phyloP scores from a whole-genome alignment of 2,113 vertebrate genomes.

The Rhadina sibilatrix region DNA sequence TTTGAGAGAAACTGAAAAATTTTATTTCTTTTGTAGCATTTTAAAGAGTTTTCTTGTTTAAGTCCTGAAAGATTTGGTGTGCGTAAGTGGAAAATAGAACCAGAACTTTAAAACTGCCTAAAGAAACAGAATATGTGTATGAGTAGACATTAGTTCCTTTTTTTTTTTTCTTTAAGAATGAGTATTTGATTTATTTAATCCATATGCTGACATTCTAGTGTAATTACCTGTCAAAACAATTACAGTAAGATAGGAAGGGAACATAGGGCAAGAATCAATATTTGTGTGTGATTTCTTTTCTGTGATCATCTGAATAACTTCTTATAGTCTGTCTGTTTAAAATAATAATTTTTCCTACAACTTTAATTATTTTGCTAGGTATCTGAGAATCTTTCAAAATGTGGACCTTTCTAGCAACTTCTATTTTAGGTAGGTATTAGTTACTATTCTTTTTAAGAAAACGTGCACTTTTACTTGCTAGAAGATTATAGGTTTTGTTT shows the following conservation, averaged over 20 bases:
- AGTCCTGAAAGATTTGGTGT: background rate
- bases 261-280: background rate
- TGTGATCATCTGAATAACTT: background rate
- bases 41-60: background rate
- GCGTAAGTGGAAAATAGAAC: background rate
- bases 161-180: background rate
- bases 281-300: background rate
- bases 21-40: background rate
- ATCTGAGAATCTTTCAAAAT: slow-evolving; percentile 96
- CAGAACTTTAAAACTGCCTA: background rate
- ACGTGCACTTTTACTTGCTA: background rate
- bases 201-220: background rate
- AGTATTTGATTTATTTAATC: background rate
- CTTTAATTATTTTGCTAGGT: slow-evolving; percentile 74
- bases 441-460: background rate
- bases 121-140: background rate
- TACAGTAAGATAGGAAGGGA: background rate
- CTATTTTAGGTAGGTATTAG: slow-evolving; percentile 89
- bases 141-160: background rate
- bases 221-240: background rate
- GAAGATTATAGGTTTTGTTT: background rate
- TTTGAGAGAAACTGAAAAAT: background rate
- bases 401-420: slow-evolving; percentile 98
- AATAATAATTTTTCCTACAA: background rate
- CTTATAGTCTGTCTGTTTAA: background rate